Percentiles rank a stretch among this genome's conserved stretches.
Conservation (phyloP, 2,888 invertebrate species). For the Stenolophus ochropezus region DNA sequence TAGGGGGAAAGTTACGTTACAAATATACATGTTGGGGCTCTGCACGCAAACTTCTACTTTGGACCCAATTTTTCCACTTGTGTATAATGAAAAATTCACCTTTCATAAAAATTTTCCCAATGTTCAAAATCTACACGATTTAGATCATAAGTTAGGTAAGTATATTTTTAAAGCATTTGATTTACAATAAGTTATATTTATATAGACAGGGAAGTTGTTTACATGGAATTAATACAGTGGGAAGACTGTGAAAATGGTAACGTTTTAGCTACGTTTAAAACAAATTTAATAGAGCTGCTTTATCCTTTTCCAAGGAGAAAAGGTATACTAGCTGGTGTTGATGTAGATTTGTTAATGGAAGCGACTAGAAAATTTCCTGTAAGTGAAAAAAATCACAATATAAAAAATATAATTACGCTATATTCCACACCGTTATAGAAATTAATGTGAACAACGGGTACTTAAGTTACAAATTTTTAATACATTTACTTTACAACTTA, state of each 20-base stretch:
- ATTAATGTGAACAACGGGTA: too few relatives aligned
- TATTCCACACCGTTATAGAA: too few relatives aligned
- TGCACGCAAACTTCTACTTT: slow-evolving; percentile 81
- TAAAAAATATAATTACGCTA: too few relatives aligned
- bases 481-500: too few relatives aligned
- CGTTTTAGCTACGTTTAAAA: slow-evolving; percentile 79
- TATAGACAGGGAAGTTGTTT: slow-evolving; percentile 77
- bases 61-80: slow-evolving; percentile 82
- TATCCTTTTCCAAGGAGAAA: slow-evolving; percentile 77
- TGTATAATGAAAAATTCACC: slow-evolving; percentile 82
- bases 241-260: slow-evolving; percentile 72
- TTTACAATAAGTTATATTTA: slow-evolving; percentile 10
- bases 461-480: too few relatives aligned
- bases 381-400: slow-evolving; percentile 68
- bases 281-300: slow-evolving; percentile 79
- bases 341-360: slow-evolving; percentile 81
- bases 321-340: slow-evolving; percentile 76
- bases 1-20: slow-evolving; percentile 84
- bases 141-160: slow-evolving; percentile 73
- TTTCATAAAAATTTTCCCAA: slow-evolving; percentile 78
- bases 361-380: slow-evolving; percentile 81
- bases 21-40: slow-evolving; percentile 81
- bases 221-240: slow-evolving; percentile 82
- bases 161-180: too few relatives aligned
- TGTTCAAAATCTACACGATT: slow-evolving; percentile 72